Evolutionary conservation across 2,888 invertebrate genomes (phyloP).

Genomic region (Polydrusus tereticollis): DNA sequence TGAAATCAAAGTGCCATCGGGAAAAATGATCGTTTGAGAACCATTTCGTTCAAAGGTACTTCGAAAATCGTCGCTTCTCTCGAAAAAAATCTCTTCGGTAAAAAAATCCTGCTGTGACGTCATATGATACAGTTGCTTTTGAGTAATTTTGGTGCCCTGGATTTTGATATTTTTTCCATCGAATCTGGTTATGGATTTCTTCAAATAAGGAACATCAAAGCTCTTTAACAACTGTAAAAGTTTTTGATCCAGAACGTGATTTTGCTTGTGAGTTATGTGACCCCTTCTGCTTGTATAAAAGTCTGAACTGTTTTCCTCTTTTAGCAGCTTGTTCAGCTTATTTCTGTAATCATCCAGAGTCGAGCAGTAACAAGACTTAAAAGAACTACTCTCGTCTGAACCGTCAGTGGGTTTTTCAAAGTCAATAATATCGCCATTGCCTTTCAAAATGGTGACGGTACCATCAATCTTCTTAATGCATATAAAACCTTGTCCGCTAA

Average conservation of each 20-base stretch:
- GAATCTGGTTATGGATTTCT: constrained; percentile 52
- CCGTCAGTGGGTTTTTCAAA: constrained; percentile 52
- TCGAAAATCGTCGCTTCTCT: constrained; percentile 57
- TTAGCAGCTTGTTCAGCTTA: constrained; percentile 49
- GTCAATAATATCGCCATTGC: constrained; percentile 56
- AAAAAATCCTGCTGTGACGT: constrained; percentile 53
- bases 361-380: constrained; percentile 50
- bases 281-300: constrained; percentile 51
- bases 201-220: constrained; percentile 54
- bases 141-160: constrained; percentile 49
- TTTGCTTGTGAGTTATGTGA: constrained; percentile 49
- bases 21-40: constrained; percentile 49
- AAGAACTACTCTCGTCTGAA: constrained; percentile 32
- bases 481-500: constrained; percentile 54
- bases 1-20: constrained; percentile 56
- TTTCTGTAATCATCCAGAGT: constrained; percentile 52
- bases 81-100: constrained; percentile 54
- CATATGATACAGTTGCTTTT: constrained; percentile 52
- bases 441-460: constrained; percentile 54
- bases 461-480: constrained; percentile 56
- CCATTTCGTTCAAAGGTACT: constrained; percentile 53
- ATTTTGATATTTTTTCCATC: constrained; percentile 53
- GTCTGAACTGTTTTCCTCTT: constrained; percentile 14
- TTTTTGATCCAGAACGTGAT: constrained; percentile 47
- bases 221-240: constrained; percentile 45